Percentiles rank a stretch among this genome's conserved stretches.
Evolutionary conservation across 1,140 invertebrate species (phyloP).

Genomic region (Babylonia areolata): DNA sequence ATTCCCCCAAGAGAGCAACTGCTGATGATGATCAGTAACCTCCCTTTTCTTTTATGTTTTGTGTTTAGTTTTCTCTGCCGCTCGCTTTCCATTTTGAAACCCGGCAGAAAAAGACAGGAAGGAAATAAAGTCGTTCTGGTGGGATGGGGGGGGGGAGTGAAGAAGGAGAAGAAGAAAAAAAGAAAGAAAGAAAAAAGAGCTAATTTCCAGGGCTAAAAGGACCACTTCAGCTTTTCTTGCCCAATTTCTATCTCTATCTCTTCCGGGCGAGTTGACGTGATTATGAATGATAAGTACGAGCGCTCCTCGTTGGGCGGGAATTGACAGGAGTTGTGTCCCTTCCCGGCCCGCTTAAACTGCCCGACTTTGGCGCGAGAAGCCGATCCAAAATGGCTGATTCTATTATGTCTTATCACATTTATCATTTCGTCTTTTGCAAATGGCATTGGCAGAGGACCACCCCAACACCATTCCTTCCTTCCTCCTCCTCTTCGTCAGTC

Average conservation of each 20-base stretch:
- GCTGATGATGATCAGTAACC: background rate
- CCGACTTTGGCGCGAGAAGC: conserved; percentile 5
- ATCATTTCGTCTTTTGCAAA: conserved; percentile 35
- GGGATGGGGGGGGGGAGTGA: background rate
- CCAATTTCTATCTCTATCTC: conserved; percentile 27
- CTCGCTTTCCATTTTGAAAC: conserved; percentile 8
- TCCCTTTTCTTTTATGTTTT: background rate
- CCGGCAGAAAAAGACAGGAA: background rate
- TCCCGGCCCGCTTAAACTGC: conserved; percentile 37
- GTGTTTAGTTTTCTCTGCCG: background rate
- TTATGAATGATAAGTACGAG: conserved; percentile 43
- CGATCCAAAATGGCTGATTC: conserved; percentile 42
- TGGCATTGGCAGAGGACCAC: conserved; percentile 11
- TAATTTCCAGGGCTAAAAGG: conserved; percentile 28
- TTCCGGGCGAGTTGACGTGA: conserved; percentile 33
- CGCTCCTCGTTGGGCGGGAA: conserved; percentile 27
- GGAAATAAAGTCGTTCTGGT: background rate
- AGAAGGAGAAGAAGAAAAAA: conserved; percentile 4
- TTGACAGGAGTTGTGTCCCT: conserved; percentile 38
- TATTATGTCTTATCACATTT: conserved; percentile 44
- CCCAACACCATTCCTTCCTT: background rate
- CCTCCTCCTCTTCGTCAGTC: background rate
- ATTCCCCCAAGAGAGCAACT: background rate
- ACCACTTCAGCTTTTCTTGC: conserved; percentile 38
- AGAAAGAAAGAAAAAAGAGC: background rate